Percentiles rank a stretch among this genome's conserved stretches.
These are phyloP conservation scores for Neodiprion lecontei DNA, from an alignment of 1,140 invertebrate species.

Conservation along the genomic window DNA sequence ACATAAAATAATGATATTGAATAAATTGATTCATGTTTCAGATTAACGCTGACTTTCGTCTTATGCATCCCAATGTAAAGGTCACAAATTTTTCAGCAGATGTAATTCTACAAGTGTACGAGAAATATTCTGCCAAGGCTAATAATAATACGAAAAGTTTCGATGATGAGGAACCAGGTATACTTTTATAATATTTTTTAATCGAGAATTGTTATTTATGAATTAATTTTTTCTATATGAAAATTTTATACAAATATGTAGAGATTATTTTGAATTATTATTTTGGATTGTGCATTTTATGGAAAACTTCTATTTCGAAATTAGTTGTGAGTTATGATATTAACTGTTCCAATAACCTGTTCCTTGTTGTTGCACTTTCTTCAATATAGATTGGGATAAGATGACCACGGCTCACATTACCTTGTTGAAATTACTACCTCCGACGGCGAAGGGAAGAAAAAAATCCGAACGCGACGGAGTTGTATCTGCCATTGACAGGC, in stretches of 20 bases:
- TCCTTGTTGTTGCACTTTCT: background rate
- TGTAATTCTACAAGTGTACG: background rate
- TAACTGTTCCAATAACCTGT: too few relatives aligned
- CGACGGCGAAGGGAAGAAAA: slow-evolving; percentile 20
- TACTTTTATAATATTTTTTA: too few relatives aligned
- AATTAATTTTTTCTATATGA: background rate
- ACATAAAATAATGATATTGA: background rate
- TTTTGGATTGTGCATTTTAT: too few relatives aligned
- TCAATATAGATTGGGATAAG: slow-evolving; percentile 26
- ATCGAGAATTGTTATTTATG: background rate
- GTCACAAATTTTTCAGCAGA: background rate
- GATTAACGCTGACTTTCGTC: slow-evolving; percentile 21
- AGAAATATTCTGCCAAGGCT: background rate
- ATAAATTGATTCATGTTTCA: slow-evolving; percentile 10
- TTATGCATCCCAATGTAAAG: slow-evolving; percentile 18
- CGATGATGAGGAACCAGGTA: background rate
- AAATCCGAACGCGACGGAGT: slow-evolving; percentile 14
- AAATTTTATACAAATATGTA: too few relatives aligned
- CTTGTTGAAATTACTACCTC: slow-evolving; percentile 24
- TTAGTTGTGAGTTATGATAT: too few relatives aligned
- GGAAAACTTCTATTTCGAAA: too few relatives aligned
- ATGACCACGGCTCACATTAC: slow-evolving; percentile 22
- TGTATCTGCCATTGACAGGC: slow-evolving; percentile 12
- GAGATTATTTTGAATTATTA: too few relatives aligned
- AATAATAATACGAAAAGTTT: background rate